Percentiles rank a stretch among this genome's conserved stretches.
These are phyloP conservation scores for Dissostichus mawsoni DNA, from an alignment of 2,113 vertebrate genomes.

Conservation along the genomic window DNA sequence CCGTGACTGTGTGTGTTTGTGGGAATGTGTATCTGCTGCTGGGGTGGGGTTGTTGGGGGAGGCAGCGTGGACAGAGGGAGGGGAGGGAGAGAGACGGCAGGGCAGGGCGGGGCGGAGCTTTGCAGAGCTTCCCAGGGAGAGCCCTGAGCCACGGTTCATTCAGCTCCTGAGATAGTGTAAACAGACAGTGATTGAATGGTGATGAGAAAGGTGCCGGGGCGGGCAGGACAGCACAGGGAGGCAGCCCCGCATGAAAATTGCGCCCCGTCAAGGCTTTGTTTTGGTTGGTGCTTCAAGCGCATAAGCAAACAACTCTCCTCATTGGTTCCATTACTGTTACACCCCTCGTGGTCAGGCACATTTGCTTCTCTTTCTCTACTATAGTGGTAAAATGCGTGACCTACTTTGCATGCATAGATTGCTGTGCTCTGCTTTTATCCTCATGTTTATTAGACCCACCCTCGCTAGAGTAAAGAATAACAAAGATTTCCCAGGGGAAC, in stretches of 20 bases:
- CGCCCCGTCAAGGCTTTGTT: slow-evolving; percentile 71
- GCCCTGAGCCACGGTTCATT: slow-evolving; percentile 78
- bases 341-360: slow-evolving; percentile 53
- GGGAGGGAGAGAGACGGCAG: slow-evolving; percentile 13
- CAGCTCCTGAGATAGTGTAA: slow-evolving; percentile 82
- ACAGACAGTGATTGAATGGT: slow-evolving; percentile 86
- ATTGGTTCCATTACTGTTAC: slow-evolving; percentile 72
- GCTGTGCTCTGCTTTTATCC: slow-evolving; percentile 47
- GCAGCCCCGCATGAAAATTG: slow-evolving; percentile 73
- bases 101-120: slow-evolving; percentile 58
- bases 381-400: slow-evolving; percentile 71
- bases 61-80: slow-evolving; percentile 13
- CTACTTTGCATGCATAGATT: slow-evolving; percentile 74
- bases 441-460: slow-evolving; percentile 58
- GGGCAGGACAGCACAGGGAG: slow-evolving; percentile 59
- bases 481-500: slow-evolving; percentile 59
- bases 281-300: slow-evolving; percentile 67
- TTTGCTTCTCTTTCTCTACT: slow-evolving; percentile 57
- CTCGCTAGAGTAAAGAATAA: slow-evolving; percentile 46
- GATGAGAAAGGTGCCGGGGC: slow-evolving; percentile 78
- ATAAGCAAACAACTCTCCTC: slow-evolving; percentile 78
- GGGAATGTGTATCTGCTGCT: slow-evolving; percentile 3
- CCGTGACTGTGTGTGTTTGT: slow-evolving; percentile 37
- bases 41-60: slow-evolving; percentile 57
- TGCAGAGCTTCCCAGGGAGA: slow-evolving; percentile 75